Evolutionary conservation across 2,113 vertebrate species (phyloP).

Genomic region (Onychostoma macrolepis): DNA sequence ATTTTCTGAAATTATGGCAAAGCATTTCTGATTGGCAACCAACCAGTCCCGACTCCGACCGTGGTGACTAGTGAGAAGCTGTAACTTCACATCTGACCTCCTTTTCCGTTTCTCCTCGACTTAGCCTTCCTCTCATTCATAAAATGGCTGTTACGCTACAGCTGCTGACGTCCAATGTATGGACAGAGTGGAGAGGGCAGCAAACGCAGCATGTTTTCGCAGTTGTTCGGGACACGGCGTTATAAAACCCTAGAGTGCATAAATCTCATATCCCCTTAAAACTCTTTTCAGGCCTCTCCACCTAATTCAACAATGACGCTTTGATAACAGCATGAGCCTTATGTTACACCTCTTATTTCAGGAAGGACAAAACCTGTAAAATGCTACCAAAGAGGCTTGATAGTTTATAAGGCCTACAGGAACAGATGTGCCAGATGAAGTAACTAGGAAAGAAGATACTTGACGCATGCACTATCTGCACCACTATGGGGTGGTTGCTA

Average conservation of each 20-base stretch:
- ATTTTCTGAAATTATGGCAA: no score
- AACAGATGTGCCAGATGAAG: conserved; percentile 5
- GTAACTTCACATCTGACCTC: not conserved
- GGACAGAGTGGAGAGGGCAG: conserved; percentile 12
- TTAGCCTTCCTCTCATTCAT: conserved; percentile 46
- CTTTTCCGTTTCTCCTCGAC: not conserved
- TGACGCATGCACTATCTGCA: not conserved
- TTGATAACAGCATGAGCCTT: conserved; percentile 31
- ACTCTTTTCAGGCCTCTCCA: conserved; percentile 12
- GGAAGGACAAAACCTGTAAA: conserved; percentile 8
- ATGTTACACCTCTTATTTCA: conserved; percentile 32
- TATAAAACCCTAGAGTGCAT: conserved; percentile 27
- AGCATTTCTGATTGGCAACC: no score
- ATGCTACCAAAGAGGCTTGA: not conserved
- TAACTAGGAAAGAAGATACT: not conserved
- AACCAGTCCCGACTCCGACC: no score
- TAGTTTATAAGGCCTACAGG: conserved; percentile 24
- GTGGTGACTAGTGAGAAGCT: not conserved
- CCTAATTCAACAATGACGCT: conserved; percentile 8
- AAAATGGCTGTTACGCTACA: conserved; percentile 55
- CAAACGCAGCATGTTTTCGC: conserved; percentile 34
- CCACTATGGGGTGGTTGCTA: not conserved
- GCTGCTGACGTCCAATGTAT: conserved; percentile 46
- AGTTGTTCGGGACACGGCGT: conserved; percentile 1
- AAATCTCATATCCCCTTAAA: conserved; percentile 15